Percentiles rank a stretch among this genome's conserved stretches.
phyloP scores from a whole-genome alignment of 2,113 vertebrate species.

The Indri indri region DNA sequence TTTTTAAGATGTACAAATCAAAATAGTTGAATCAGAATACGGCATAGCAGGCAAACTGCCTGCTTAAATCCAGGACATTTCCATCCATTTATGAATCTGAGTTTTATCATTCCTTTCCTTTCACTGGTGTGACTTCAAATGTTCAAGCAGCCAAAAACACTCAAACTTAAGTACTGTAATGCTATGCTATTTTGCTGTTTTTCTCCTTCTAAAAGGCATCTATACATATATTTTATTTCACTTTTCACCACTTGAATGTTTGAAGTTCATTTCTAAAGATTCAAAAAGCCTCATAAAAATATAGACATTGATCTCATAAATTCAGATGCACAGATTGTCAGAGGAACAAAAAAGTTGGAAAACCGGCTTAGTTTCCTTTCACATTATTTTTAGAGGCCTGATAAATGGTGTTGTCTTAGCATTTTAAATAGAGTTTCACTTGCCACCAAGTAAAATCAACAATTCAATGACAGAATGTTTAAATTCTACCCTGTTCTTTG shows the following conservation, averaged over 20 bases:
- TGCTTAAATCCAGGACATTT: background rate
- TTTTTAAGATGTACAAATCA: slow-evolving; percentile 12
- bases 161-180: background rate
- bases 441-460: slow-evolving; percentile 64
- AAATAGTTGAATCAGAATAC: background rate
- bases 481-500: slow-evolving; percentile 29
- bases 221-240: background rate
- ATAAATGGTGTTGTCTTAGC: slow-evolving; percentile 19
- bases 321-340: background rate
- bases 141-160: background rate
- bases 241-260: background rate
- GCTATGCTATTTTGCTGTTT: background rate
- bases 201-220: background rate
- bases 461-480: slow-evolving; percentile 58
- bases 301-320: slow-evolving; percentile 8
- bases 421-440: slow-evolving; percentile 55
- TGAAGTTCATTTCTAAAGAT: slow-evolving; percentile 50
- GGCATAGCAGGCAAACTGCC: background rate
- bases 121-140: background rate
- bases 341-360: slow-evolving; percentile 11
- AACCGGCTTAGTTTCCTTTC: slow-evolving; percentile 27
- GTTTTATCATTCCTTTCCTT: slow-evolving; percentile 28
- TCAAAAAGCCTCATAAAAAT: slow-evolving; percentile 6
- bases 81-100: background rate
- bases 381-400: slow-evolving; percentile 53